Evolutionary conservation across 2,888 invertebrate genomes (phyloP).

Genomic region (Caenorhabditis becei): DNA sequence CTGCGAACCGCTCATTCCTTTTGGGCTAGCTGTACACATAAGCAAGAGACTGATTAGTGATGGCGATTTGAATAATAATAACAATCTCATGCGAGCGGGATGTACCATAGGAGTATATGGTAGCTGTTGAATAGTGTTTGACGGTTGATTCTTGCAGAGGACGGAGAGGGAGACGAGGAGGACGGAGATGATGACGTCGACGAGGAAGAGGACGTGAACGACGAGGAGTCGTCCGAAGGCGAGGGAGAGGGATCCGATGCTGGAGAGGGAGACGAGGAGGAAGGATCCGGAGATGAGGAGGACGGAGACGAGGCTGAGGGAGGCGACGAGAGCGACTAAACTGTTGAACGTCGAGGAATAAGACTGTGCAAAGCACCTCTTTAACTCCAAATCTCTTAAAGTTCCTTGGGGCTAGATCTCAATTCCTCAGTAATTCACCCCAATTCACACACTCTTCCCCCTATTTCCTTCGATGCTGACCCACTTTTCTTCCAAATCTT

Average conservation of each 20-base stretch:
- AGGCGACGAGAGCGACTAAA: conserved; percentile 68
- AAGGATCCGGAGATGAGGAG: conserved; percentile 64
- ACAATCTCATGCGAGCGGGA: background rate
- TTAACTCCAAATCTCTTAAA: conserved; percentile 51
- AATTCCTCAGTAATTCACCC: conserved; percentile 53
- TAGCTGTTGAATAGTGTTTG: background rate
- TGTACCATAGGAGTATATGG: background rate
- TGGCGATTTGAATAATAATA: conserved; percentile 3
- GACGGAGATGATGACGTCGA: conserved; percentile 68
- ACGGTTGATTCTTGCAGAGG: conserved; percentile 36
- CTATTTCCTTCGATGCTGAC: conserved; percentile 41
- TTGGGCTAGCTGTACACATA: background rate
- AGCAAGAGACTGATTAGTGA: conserved; percentile 1
- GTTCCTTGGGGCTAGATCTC: conserved; percentile 60
- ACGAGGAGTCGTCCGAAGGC: conserved; percentile 68
- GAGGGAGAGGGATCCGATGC: conserved; percentile 67
- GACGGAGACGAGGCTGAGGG: conserved; percentile 67
- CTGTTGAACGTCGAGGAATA: conserved; percentile 17
- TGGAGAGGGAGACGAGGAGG: conserved; percentile 64
- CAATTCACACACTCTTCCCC: conserved; percentile 3
- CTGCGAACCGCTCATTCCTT: background rate
- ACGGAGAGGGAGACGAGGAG: conserved; percentile 64
- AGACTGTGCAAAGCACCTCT: conserved; percentile 22
- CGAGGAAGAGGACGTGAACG: conserved; percentile 73
- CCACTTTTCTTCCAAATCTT: conserved; percentile 13